These are phyloP conservation scores for Sus scrofa DNA, from an alignment of 2,113 vertebrate species.

Conservation along the genomic window DNA sequence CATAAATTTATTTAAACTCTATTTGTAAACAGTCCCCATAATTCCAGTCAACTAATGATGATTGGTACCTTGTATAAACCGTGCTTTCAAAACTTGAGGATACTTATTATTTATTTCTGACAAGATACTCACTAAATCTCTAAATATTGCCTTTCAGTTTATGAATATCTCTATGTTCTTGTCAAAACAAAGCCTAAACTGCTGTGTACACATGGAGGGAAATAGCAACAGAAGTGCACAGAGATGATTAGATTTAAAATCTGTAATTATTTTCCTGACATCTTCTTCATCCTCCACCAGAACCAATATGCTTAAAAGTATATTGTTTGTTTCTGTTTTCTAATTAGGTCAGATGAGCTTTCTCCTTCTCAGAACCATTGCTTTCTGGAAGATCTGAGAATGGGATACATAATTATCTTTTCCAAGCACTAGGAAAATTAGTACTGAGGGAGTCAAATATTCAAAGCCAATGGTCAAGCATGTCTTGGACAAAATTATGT, in stretches of 20 bases:
- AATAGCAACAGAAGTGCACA: constrained; percentile 17
- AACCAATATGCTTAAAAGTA: constrained; percentile 18
- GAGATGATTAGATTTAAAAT: constrained; percentile 58
- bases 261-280: constrained; percentile 61
- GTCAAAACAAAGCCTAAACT: constrained; percentile 73
- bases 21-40: neutral
- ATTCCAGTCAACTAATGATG: neutral
- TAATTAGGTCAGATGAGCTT: constrained; percentile 10
- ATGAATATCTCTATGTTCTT: constrained; percentile 40
- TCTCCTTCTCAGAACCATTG: neutral
- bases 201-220: neutral
- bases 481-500: neutral
- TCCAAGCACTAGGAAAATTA: neutral
- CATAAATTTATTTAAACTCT: neutral
- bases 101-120: neutral
- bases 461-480: neutral
- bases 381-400: neutral
- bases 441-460: neutral
- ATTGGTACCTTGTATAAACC: neutral
- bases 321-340: constrained; percentile 38
- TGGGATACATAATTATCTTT: neutral
- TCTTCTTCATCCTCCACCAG: neutral
- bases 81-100: constrained; percentile 19
- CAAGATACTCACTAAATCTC: constrained; percentile 28
- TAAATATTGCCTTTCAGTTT: constrained; percentile 35